Percentiles rank a stretch among this genome's conserved stretches.
phyloP scores from a whole-genome alignment of 2,888 invertebrate genomes.

The Meandrusa payeni region DNA sequence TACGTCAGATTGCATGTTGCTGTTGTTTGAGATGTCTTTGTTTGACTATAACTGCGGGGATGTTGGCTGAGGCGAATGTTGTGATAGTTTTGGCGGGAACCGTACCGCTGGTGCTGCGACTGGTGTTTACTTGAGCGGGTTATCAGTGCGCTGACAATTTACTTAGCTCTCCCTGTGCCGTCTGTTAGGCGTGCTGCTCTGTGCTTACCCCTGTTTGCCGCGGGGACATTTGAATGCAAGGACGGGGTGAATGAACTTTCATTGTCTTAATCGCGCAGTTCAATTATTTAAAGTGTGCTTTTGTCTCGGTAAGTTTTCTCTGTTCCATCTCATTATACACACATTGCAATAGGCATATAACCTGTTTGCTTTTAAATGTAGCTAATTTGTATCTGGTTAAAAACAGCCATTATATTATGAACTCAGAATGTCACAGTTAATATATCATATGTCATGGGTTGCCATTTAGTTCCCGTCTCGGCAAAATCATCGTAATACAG shows the following conservation, averaged over 20 bases:
- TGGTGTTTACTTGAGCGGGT: slow-evolving; percentile 24
- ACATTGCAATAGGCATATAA: too few relatives aligned
- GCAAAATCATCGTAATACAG: too few relatives aligned
- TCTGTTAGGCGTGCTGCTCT: slow-evolving; percentile 1
- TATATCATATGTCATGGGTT: too few relatives aligned
- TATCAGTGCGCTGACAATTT: slow-evolving; percentile 13
- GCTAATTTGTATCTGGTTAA: too few relatives aligned
- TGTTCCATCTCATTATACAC: too few relatives aligned
- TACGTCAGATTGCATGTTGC: not conserved
- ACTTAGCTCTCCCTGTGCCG: slow-evolving; percentile 6
- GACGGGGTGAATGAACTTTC: not conserved
- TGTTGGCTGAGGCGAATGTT: not conserved
- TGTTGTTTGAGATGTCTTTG: not conserved
- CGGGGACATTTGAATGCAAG: slow-evolving; percentile 1
- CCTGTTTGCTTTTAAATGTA: too few relatives aligned
- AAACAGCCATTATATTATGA: too few relatives aligned
- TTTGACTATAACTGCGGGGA: not conserved
- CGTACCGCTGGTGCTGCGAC: not conserved
- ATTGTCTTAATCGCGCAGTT: too few relatives aligned
- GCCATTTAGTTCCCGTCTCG: too few relatives aligned
- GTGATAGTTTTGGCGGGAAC: slow-evolving; percentile 10
- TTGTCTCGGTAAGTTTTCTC: too few relatives aligned
- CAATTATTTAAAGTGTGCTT: too few relatives aligned
- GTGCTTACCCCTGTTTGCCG: slow-evolving; percentile 11
- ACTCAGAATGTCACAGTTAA: too few relatives aligned